Percentiles rank a stretch among this genome's conserved stretches.
phyloP scores from a whole-genome alignment of 2,888 invertebrate species.

The Gastracanthus pulcherrimus region DNA sequence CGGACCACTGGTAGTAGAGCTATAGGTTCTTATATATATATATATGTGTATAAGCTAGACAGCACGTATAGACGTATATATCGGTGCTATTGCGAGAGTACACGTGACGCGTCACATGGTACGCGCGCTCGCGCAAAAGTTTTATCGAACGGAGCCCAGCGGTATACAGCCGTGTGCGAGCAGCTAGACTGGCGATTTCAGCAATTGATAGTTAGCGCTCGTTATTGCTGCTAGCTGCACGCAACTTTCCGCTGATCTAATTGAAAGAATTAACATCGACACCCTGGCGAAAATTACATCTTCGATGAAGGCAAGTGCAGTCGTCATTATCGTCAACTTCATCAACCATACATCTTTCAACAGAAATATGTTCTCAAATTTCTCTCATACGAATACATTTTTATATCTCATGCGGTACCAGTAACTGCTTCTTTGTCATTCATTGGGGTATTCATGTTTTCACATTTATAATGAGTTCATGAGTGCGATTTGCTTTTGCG shows the following conservation, averaged over 20 bases:
- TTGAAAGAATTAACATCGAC: not conserved
- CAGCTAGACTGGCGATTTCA: not conserved
- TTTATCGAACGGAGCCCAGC: constrained; percentile 26
- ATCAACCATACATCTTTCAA: too few species aligned
- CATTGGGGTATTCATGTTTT: too few species aligned
- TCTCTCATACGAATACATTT: too few species aligned
- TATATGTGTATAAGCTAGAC: not conserved
- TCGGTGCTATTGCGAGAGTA: constrained; percentile 22
- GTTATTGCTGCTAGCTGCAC: too few species aligned
- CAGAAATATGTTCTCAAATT: too few species aligned
- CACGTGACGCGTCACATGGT: constrained; percentile 49
- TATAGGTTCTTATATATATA: not conserved
- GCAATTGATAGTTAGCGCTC: not conserved
- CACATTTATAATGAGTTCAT: too few species aligned
- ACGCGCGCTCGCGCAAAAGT: constrained; percentile 24
- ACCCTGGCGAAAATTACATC: not conserved
- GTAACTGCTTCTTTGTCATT: too few species aligned
- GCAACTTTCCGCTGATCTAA: too few species aligned
- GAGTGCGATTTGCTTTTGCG: too few species aligned
- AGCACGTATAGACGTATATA: not conserved
- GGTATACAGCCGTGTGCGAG: not conserved
- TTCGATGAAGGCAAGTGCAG: not conserved
- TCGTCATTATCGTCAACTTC: not conserved
- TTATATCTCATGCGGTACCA: too few species aligned
- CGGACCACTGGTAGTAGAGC: too few species aligned